Evolutionary conservation across 2,797 vertebrate species (phyloP), one percentile per base, ranked within the genome.

Genomic region (Brachymystax lenok): DNA sequence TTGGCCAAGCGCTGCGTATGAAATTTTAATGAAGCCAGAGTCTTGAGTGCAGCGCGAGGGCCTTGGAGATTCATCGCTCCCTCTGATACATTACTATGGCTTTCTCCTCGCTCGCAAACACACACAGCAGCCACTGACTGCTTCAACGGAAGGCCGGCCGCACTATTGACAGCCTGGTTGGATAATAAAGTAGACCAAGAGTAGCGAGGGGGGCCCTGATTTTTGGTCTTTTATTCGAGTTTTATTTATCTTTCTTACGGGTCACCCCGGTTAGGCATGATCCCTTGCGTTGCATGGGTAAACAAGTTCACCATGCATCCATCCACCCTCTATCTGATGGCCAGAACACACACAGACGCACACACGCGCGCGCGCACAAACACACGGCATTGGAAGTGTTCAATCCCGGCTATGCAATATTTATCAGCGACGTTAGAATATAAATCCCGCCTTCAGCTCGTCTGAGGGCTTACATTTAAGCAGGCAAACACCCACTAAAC

Each of bases 21-120:
- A 97, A 97, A 96, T 88, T 96, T 97, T 97, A 97, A 97, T 97
- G 96, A 96, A 94, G 94, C 94, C 90, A 87, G 94, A 96, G 95
- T 95, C 95, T 95, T 96, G 96, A 97, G 96, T 96, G 96, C 95
- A 93, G 94, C 95, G 92, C 92, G 77, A 91, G 95, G 95, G 93
- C 92, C 94, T 95, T 94, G 91, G 95, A 96, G 95, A 94, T 89
- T 94, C 93, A 91, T 90, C 94, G 94, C 95, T 94, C 40, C 40
- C 40, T 46, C 90, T 88, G 93, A 94, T 95, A 94, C 95, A 95
- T 95, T 96, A 96, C 94, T 95, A 91, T 93, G 90, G 91, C 92
- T 92, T 83, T 77, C 81, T 85, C 80, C 71, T 76, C 76, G 70
- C 81, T 79, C 67, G 68, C 79, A 75, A 77, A 82, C 81, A 84